Conservation (phyloP, 1,140 invertebrate genomes). For the Dysdera silvatica region DNA sequence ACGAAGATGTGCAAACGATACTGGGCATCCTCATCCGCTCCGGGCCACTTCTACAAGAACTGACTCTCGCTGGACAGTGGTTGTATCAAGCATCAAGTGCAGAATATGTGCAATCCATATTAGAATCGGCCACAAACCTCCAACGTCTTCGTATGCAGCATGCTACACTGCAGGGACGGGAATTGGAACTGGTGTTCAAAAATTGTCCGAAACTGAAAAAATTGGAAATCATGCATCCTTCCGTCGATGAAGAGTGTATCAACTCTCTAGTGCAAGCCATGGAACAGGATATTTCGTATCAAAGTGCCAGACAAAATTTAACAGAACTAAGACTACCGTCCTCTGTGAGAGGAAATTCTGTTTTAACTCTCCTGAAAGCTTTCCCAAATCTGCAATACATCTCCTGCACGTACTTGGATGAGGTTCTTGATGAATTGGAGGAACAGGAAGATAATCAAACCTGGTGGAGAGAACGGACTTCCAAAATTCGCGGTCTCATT, state of each 20-base stretch:
- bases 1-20: constrained; percentile 21
- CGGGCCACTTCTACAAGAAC: constrained; percentile 12
- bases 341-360: constrained; percentile 25
- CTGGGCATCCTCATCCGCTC: constrained; percentile 13
- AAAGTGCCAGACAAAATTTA: not conserved
- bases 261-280: constrained; percentile 14
- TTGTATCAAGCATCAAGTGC: constrained; percentile 14
- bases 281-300: not conserved
- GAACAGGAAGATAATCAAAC: not conserved
- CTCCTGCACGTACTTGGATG: constrained; percentile 29
- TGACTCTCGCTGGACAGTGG: constrained; percentile 32
- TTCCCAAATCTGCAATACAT: constrained; percentile 31
- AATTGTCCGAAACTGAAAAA: constrained; percentile 24
- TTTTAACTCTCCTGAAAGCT: constrained; percentile 27
- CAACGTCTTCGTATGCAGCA: constrained; percentile 29
- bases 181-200: constrained; percentile 24
- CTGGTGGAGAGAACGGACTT: constrained; percentile 11
- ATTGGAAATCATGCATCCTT: constrained; percentile 32
- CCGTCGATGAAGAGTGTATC: constrained; percentile 27
- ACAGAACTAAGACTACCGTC: constrained; percentile 30
- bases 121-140: constrained; percentile 22
- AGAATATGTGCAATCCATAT: constrained; percentile 3
- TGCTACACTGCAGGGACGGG: constrained; percentile 10
- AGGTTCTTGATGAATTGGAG: constrained; percentile 20
- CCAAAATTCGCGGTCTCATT: constrained; percentile 16